Percentiles rank a stretch among this genome's conserved stretches.
phyloP scores from a whole-genome alignment of 2,113 vertebrate species.

The Alligator mississippiensis region DNA sequence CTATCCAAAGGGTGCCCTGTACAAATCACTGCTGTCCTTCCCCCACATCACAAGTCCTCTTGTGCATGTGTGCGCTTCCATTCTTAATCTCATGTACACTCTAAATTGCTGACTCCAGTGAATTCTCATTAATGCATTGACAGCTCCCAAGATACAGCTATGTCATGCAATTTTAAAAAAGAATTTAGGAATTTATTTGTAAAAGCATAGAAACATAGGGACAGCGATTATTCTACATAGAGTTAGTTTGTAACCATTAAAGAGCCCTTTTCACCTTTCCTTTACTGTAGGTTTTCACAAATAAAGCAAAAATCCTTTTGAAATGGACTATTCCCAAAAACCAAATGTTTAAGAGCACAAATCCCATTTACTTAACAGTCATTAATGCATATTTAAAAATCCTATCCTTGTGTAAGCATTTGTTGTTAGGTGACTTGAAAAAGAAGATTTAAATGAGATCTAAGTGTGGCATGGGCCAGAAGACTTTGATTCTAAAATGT shows the following conservation, averaged over 20 bases:
- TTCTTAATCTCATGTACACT: slow-evolving; percentile 13
- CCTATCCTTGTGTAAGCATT: background rate
- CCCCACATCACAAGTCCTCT: background rate
- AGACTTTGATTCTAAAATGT: background rate
- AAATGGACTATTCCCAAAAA: background rate
- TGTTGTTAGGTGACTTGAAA: background rate
- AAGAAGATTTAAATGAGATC: background rate
- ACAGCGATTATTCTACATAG: background rate
- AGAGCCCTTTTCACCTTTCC: background rate
- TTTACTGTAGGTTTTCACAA: background rate
- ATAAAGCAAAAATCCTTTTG: background rate
- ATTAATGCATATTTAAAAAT: background rate
- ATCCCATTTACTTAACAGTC: background rate
- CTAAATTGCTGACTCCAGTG: background rate
- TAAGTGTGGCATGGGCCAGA: background rate
- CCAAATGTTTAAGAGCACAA: rapidly evolving
- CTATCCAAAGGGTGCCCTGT: background rate
- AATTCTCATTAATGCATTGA: slow-evolving; percentile 13
- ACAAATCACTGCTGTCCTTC: background rate
- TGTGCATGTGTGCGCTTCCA: background rate
- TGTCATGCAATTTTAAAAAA: background rate
- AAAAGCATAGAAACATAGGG: background rate
- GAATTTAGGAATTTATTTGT: background rate
- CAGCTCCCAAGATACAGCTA: background rate
- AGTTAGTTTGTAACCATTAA: background rate